A percentile compares a stretch with the other conserved stretches of the same genome.
Conservation (phyloP, 2,797 vertebrate species). For the Phrynocephalus guinanensis region DNA sequence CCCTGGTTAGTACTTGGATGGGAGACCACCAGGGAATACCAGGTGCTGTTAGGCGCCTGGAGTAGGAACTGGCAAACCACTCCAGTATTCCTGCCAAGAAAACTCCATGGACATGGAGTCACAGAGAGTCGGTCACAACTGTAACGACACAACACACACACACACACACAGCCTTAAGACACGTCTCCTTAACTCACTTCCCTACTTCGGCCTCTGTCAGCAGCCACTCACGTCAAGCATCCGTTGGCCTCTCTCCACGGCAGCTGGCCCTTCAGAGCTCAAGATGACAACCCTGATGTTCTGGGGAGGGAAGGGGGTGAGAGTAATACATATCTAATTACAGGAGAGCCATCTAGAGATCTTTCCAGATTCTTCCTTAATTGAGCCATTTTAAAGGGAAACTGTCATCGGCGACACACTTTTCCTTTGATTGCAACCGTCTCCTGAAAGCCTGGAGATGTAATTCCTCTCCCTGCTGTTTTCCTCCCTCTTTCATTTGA, state of each 20-base stretch:
- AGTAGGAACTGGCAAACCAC: too few relatives aligned
- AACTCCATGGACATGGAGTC: too few relatives aligned
- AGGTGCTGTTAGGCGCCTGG: too few relatives aligned
- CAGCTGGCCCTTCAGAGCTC: conserved; percentile 31
- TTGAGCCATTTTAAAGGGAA: conserved; percentile 39
- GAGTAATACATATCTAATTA: conserved; percentile 34
- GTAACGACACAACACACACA: too few relatives aligned
- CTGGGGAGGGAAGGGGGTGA: background rate
- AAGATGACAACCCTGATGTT: conserved; percentile 21
- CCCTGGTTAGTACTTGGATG: too few relatives aligned
- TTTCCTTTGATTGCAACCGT: conserved; percentile 24
- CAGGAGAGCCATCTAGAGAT: conserved; percentile 34
- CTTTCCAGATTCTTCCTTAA: conserved; percentile 50
- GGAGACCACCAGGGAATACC: too few relatives aligned
- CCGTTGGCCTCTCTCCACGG: conserved; percentile 22
- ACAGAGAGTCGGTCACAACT: too few relatives aligned
- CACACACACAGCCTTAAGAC: too few relatives aligned
- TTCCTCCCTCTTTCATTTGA: conserved; percentile 9
- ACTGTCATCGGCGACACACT: conserved; percentile 38
- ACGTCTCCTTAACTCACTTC: background rate
- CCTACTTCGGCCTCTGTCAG: background rate
- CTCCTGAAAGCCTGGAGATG: conserved; percentile 16
- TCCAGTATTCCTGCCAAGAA: too few relatives aligned
- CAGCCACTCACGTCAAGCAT: background rate
- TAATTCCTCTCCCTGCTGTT: conserved; percentile 29